Percentiles rank a stretch among this genome's conserved stretches.
These are phyloP conservation scores for Cotesia typhae DNA, from an alignment of 1,140 invertebrate genomes.

Conservation along the genomic window DNA sequence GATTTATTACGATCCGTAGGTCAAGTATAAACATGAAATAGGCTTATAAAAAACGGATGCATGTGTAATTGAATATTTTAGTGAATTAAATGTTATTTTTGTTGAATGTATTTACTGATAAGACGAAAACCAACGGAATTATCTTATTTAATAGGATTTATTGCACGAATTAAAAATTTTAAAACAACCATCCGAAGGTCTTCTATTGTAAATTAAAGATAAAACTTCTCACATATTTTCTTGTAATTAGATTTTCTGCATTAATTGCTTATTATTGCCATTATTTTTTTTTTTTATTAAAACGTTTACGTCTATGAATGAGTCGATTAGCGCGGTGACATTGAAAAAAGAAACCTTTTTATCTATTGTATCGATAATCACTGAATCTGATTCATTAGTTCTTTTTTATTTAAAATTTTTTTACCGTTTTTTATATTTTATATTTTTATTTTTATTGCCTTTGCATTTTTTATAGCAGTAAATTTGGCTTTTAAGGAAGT, in stretches of 20 bases:
- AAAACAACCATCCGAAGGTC: slow-evolving; percentile 1
- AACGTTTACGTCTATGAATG: not conserved
- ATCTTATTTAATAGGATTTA: slow-evolving; percentile 14
- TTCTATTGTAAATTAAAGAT: slow-evolving; percentile 2
- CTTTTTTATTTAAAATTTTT: no score
- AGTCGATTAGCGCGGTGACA: no score
- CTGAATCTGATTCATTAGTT: no score
- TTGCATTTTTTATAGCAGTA: no score
- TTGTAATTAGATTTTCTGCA: not conserved
- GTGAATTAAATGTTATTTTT: not conserved
- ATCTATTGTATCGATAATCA: no score
- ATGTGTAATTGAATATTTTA: no score
- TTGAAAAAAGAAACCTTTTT: no score
- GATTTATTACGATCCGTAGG: no score
- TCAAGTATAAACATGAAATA: not conserved
- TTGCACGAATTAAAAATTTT: not conserved
- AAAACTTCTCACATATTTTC: slow-evolving; percentile 19
- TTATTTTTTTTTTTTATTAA: slow-evolving; percentile 2
- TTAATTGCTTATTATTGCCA: not conserved
- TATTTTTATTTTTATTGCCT: no score
- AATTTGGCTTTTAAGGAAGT: no score
- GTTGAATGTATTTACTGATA: not conserved
- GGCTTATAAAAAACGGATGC: not conserved
- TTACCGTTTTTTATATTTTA: no score
- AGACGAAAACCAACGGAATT: slow-evolving; percentile 10